These are phyloP conservation scores for Phasianus colchicus DNA, from an alignment of 2,113 vertebrate species.

Conservation along the genomic window DNA sequence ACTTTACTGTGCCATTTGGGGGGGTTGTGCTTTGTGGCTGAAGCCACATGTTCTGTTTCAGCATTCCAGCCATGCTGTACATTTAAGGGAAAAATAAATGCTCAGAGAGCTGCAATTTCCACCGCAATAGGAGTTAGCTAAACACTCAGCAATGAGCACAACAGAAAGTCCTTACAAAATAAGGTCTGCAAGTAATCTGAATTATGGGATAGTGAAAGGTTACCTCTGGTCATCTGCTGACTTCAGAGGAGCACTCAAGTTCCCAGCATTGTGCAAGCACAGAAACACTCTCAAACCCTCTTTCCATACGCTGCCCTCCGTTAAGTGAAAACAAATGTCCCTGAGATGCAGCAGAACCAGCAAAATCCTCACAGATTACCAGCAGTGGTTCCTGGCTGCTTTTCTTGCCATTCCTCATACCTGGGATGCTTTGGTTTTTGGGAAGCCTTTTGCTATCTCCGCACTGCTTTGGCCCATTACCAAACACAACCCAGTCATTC, in stretches of 20 bases:
- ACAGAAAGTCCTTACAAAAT: not conserved
- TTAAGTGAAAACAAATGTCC: conserved; percentile 24
- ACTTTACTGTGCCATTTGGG: not conserved
- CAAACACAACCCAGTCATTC: not conserved
- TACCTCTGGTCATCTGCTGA: not conserved
- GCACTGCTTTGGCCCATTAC: not conserved
- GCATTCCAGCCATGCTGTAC: not conserved
- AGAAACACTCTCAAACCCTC: not conserved
- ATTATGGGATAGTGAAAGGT: not conserved
- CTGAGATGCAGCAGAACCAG: not conserved
- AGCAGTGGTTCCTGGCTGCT: not conserved
- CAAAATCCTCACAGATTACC: not conserved
- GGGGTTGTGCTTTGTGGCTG: not conserved
- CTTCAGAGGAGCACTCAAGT: not conserved
- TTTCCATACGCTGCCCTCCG: not conserved
- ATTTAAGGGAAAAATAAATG: not conserved
- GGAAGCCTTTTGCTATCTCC: not conserved
- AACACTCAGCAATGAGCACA: not conserved
- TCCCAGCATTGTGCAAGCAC: not conserved
- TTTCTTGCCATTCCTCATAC: not conserved
- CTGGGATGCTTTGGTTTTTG: not conserved
- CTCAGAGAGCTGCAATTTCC: not conserved
- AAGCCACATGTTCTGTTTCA: not conserved
- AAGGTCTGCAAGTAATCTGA: not conserved
- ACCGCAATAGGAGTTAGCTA: not conserved